These are phyloP conservation scores for Cochlearius cochlearius DNA, from an alignment of 2,113 vertebrate genomes.

Conservation along the genomic window DNA sequence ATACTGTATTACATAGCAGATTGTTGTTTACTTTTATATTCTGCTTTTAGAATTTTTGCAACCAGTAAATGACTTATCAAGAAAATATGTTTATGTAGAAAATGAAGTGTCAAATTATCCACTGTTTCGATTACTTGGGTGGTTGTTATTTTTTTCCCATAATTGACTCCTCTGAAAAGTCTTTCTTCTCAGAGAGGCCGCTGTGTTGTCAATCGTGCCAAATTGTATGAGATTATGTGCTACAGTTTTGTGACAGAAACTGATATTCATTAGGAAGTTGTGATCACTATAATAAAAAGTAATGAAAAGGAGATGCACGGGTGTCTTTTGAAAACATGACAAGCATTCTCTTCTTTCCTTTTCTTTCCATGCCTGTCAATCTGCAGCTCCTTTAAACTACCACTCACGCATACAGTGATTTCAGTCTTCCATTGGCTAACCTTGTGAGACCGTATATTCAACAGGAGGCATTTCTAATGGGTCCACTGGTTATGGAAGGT, in stretches of 20 bases:
- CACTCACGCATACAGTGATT: background rate
- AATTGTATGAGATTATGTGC: constrained; percentile 34
- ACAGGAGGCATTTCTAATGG: background rate
- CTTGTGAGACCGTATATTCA: background rate
- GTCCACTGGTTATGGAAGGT: background rate
- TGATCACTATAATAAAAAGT: constrained; percentile 53
- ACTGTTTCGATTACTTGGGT: constrained; percentile 24
- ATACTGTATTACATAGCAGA: background rate
- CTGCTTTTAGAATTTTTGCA: constrained; percentile 26
- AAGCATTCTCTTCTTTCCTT: background rate
- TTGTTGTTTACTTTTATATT: constrained; percentile 37
- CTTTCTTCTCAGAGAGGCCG: constrained; percentile 4
- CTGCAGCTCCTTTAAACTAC: constrained; percentile 34
- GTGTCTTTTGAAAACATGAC: constrained; percentile 50
- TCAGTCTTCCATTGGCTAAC: background rate
- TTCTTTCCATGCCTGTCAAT: constrained; percentile 24
- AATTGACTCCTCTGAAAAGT: constrained; percentile 49
- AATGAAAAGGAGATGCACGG: constrained; percentile 43
- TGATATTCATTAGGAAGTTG: constrained; percentile 59
- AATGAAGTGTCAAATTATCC: constrained; percentile 49
- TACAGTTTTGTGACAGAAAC: constrained; percentile 54
- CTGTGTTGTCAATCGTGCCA: constrained; percentile 30
- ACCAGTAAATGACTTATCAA: constrained; percentile 40
- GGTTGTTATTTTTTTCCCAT: constrained; percentile 24
- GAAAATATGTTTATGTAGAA: constrained; percentile 47